Evolutionary conservation across 2,888 invertebrate genomes (phyloP).

Genomic region (Rotaria magnacalcarata): DNA sequence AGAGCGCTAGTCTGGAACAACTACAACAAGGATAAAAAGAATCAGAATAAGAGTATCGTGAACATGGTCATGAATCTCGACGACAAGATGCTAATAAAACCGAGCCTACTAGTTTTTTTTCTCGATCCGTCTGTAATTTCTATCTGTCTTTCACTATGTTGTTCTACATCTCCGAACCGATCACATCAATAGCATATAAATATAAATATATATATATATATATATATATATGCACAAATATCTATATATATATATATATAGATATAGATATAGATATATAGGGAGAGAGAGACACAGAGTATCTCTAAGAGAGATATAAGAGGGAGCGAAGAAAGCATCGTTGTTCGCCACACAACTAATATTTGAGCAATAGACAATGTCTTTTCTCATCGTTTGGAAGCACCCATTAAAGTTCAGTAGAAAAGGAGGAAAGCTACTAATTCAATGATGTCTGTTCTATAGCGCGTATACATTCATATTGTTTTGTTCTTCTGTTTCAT

Average conservation of each 20-base stretch:
- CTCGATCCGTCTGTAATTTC: not conserved
- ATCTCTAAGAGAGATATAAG: not conserved
- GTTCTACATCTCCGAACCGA: not conserved
- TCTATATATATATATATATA: not conserved
- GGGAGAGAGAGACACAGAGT: not conserved
- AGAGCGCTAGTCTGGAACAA: not conserved
- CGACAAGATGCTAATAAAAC: not conserved
- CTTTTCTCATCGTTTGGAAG: conserved; percentile 4
- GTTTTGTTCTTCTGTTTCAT: not conserved
- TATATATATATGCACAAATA: not conserved
- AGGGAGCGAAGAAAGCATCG: not conserved
- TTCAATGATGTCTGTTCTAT: not conserved
- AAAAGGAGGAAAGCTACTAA: not conserved
- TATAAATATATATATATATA: not conserved
- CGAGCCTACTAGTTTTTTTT: not conserved
- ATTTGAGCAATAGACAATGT: not conserved
- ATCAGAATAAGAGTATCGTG: not conserved
- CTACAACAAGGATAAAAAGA: not conserved
- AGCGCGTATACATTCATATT: not conserved
- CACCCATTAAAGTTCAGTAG: conserved; percentile 1
- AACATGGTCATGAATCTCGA: not conserved
- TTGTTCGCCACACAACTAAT: not conserved
- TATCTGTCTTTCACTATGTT: not conserved
- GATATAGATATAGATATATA: not conserved
- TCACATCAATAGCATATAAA: not conserved